phyloP scores from a whole-genome alignment of 1,140 invertebrate species.

The Oncopodura yosiiana region DNA sequence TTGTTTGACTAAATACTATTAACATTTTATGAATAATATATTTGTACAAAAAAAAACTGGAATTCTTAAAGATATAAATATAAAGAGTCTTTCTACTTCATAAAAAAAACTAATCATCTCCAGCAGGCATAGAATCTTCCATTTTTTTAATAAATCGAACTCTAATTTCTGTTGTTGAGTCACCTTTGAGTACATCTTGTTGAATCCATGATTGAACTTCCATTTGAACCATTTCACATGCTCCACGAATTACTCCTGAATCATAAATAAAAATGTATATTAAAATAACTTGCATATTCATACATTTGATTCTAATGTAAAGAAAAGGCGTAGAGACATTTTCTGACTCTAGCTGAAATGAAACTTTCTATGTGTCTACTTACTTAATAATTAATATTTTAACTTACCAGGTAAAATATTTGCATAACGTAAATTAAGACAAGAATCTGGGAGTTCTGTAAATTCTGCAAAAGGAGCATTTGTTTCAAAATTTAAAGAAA shows the following conservation, averaged over 20 bases:
- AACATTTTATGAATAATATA: too few relatives aligned
- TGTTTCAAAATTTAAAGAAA: conserved; percentile 86
- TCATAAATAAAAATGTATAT: too few relatives aligned
- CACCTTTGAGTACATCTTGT: conserved; percentile 91
- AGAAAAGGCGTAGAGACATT: too few relatives aligned
- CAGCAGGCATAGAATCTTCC: conserved; percentile 94
- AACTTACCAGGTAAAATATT: conserved; percentile 88
- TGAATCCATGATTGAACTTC: conserved; percentile 57
- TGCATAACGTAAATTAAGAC: conserved; percentile 78
- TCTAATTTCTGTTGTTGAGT: conserved; percentile 83
- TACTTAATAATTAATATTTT: too few relatives aligned
- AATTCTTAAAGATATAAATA: too few relatives aligned
- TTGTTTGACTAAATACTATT: too few relatives aligned
- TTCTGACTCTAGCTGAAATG: too few relatives aligned
- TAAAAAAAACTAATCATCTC: conserved; percentile 96
- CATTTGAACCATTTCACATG: conserved; percentile 88
- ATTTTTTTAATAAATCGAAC: conserved; percentile 91
- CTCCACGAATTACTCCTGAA: conserved; percentile 85
- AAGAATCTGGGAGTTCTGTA: conserved; percentile 90
- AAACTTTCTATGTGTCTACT: too few relatives aligned
- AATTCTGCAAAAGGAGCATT: conserved; percentile 98
- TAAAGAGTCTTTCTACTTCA: too few relatives aligned
- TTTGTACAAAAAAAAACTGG: too few relatives aligned
- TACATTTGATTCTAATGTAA: too few relatives aligned
- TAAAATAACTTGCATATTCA: too few relatives aligned